phyloP scores from a whole-genome alignment of 2,888 invertebrate genomes.

The Chironomus tentans region DNA sequence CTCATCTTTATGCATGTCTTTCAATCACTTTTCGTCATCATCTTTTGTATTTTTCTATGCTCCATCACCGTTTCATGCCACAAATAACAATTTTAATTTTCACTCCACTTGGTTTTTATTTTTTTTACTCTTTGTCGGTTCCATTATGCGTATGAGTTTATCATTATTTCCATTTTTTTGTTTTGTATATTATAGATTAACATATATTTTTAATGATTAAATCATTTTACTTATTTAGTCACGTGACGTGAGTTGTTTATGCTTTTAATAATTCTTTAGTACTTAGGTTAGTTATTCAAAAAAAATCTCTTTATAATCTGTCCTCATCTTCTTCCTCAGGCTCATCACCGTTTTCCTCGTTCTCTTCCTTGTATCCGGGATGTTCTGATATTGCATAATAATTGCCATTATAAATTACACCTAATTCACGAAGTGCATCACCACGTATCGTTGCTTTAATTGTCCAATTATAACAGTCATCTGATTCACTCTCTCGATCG shows the following conservation, averaged over 20 bases:
- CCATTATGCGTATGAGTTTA: slow-evolving; percentile 26
- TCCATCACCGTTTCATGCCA: too few relatives aligned
- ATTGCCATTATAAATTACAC: slow-evolving; percentile 90
- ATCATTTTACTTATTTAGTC: slow-evolving; percentile 21
- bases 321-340: slow-evolving; percentile 73
- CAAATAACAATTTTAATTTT: slow-evolving; percentile 16
- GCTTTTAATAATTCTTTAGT: neutral
- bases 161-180: neutral
- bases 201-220: slow-evolving; percentile 18
- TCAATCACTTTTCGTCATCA: slow-evolving; percentile 4
- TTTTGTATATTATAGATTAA: slow-evolving; percentile 4
- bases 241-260: slow-evolving; percentile 3
- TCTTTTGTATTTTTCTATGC: neutral
- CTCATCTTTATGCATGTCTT: slow-evolving; percentile 1
- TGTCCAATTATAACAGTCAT: slow-evolving; percentile 94
- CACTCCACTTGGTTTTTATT: slow-evolving; percentile 22
- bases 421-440: slow-evolving; percentile 80
- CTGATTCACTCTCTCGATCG: slow-evolving; percentile 84
- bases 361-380: slow-evolving; percentile 85
- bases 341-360: slow-evolving; percentile 76
- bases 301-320: slow-evolving; percentile 45
- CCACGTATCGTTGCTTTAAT: slow-evolving; percentile 91
- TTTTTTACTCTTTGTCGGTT: slow-evolving; percentile 1
- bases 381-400: slow-evolving; percentile 93
- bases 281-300: neutral